Percentiles rank a stretch among this genome's conserved stretches.
Conservation (phyloP, 1,140 invertebrate species). For the Polyergus mexicanus region DNA sequence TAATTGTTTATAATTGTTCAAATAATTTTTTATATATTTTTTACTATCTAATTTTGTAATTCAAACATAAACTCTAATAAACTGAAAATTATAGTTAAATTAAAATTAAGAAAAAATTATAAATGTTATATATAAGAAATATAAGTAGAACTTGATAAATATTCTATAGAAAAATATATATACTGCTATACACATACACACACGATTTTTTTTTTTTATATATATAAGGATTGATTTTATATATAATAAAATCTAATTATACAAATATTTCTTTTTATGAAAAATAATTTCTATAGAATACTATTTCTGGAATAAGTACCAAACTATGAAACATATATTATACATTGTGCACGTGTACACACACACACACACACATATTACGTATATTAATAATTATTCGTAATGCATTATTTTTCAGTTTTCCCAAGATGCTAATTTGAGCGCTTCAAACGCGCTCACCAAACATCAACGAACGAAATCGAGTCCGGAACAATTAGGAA, state of each 20-base stretch:
- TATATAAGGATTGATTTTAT: too few relatives aligned
- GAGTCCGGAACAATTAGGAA: conserved; percentile 89
- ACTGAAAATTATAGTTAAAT: not conserved
- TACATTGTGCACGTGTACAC: not conserved
- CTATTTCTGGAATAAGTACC: too few relatives aligned
- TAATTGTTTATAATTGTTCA: too few relatives aligned
- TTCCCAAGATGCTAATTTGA: conserved; percentile 83
- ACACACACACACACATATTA: not conserved
- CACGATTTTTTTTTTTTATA: too few relatives aligned
- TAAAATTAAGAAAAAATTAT: not conserved
- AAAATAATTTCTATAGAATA: too few relatives aligned
- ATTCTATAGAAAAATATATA: not conserved
- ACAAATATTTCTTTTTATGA: too few relatives aligned
- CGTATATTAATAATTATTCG: conserved; percentile 25
- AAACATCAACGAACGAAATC: conserved; percentile 91
- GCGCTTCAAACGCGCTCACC: conserved; percentile 79
- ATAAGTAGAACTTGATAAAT: not conserved
- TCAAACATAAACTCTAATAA: not conserved
- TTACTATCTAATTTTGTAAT: conserved; percentile 4
- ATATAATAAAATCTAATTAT: too few relatives aligned
- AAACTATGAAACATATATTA: not conserved
- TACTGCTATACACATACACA: not conserved
- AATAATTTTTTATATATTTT: not conserved
- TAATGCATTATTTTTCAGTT: conserved; percentile 76
- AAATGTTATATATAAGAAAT: not conserved